Evolutionary conservation across 2,888 invertebrate genomes (phyloP).

Genomic region (Imbricaverruca yamaguchii): DNA sequence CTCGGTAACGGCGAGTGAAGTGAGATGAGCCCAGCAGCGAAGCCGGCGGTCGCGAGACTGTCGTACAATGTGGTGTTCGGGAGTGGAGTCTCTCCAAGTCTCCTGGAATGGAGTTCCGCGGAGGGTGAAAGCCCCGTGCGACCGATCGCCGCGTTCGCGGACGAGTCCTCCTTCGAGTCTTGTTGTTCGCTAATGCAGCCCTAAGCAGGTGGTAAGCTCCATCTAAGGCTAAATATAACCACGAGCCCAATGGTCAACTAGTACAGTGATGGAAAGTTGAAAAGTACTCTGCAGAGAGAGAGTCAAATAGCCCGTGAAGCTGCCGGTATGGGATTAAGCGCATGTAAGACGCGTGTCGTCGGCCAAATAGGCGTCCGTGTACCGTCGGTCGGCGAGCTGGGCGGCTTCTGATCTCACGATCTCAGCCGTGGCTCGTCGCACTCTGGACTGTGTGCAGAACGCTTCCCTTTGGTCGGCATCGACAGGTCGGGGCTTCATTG

Average conservation of each 20-base stretch:
- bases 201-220: constrained; percentile 55
- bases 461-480: neutral
- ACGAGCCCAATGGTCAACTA: constrained; percentile 57
- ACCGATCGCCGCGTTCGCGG: constrained; percentile 36
- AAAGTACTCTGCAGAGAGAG: constrained; percentile 61
- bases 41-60: too few species aligned
- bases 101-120: too few species aligned
- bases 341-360: constrained; percentile 9
- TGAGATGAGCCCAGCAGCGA: too few species aligned
- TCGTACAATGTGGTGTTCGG: too few species aligned
- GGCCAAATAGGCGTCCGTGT: neutral
- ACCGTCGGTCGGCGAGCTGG: neutral
- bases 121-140: constrained; percentile 5
- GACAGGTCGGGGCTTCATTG: constrained; percentile 9
- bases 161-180: constrained; percentile 47
- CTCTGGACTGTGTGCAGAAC: neutral
- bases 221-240: constrained; percentile 53
- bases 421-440: neutral
- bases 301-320: constrained; percentile 54
- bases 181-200: constrained; percentile 56
- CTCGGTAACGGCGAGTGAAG: too few species aligned
- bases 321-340: constrained; percentile 37
- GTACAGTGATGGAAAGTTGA: constrained; percentile 63
- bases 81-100: too few species aligned
- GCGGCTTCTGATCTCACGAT: neutral